Evolutionary conservation across 2,888 invertebrate species (phyloP).

Genomic region (Petrophora chlorosata): DNA sequence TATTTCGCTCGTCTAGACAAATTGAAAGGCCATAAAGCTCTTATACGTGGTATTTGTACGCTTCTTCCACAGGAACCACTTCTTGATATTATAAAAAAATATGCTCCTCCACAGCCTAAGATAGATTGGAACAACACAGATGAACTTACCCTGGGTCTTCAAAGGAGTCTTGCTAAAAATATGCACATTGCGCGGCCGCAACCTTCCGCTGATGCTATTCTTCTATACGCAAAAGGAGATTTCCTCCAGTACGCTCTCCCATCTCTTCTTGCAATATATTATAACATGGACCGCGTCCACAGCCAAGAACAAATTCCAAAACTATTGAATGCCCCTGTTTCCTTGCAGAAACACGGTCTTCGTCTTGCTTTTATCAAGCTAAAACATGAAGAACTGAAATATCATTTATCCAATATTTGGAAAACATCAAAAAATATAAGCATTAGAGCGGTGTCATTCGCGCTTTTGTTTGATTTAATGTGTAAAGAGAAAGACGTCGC

Average conservation of each 20-base stretch:
- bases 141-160: conserved; percentile 53
- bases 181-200: conserved; percentile 68
- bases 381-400: conserved; percentile 45
- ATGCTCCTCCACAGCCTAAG: conserved; percentile 56
- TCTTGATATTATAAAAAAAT: conserved; percentile 50
- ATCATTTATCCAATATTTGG: conserved; percentile 55
- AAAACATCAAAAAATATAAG: conserved; percentile 56
- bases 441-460: conserved; percentile 61
- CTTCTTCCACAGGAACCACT: conserved; percentile 48
- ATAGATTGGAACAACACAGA: conserved; percentile 58
- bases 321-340: conserved; percentile 58
- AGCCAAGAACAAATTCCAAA: conserved; percentile 49
- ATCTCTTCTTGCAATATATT: conserved; percentile 60
- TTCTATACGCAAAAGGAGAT: conserved; percentile 65
- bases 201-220: conserved; percentile 51
- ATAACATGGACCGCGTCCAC: conserved; percentile 50
- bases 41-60: conserved; percentile 54
- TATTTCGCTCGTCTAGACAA: conserved; percentile 47
- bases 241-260: conserved; percentile 64
- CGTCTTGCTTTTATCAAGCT: conserved; percentile 57
- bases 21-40: conserved; percentile 47
- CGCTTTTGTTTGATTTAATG: conserved; percentile 51
- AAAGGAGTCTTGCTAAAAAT: conserved; percentile 59
- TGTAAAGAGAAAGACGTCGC: conserved; percentile 50
- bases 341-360: conserved; percentile 67